phyloP scores from a whole-genome alignment of 2,113 vertebrate species.

The Parus major region DNA sequence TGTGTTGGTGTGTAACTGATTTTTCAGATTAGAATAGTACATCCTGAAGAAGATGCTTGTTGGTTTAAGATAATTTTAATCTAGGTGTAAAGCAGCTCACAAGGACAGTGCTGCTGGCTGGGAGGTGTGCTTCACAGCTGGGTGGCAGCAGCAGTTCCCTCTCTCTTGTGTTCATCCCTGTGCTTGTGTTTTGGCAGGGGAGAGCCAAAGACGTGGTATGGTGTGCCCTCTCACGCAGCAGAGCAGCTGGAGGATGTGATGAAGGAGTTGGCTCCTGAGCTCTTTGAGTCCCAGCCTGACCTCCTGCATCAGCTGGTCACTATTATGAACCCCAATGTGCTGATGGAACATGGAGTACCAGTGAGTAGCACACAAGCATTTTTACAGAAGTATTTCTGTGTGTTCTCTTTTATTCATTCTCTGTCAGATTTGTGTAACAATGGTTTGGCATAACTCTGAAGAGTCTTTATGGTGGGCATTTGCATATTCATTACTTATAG shows the following conservation, averaged over 20 bases:
- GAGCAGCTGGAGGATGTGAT: conserved; percentile 96
- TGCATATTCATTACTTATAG: neutral
- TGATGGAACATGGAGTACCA: conserved; percentile 97
- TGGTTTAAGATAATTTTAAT: neutral
- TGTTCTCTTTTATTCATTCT: neutral
- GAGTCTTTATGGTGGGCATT: neutral
- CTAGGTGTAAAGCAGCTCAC: neutral
- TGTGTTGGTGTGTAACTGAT: neutral
- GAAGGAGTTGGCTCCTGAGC: conserved; percentile 94
- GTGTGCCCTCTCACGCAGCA: conserved; percentile 93
- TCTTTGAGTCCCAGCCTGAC: conserved; percentile 96
- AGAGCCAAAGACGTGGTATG: conserved; percentile 98
- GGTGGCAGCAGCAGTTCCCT: neutral
- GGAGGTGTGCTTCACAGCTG: neutral
- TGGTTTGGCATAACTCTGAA: neutral
- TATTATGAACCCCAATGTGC: conserved; percentile 97
- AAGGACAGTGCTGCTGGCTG: neutral
- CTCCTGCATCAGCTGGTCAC: conserved; percentile 97
- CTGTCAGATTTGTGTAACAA: neutral
- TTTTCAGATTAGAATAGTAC: neutral
- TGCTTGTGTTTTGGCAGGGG: conserved; percentile 79
- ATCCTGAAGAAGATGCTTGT: neutral
- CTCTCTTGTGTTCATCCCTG: neutral
- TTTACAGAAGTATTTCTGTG: neutral
- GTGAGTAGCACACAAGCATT: conserved; percentile 72